phyloP scores from a whole-genome alignment of 2,888 invertebrate species.

The Heteromyza rotundicornis region DNA sequence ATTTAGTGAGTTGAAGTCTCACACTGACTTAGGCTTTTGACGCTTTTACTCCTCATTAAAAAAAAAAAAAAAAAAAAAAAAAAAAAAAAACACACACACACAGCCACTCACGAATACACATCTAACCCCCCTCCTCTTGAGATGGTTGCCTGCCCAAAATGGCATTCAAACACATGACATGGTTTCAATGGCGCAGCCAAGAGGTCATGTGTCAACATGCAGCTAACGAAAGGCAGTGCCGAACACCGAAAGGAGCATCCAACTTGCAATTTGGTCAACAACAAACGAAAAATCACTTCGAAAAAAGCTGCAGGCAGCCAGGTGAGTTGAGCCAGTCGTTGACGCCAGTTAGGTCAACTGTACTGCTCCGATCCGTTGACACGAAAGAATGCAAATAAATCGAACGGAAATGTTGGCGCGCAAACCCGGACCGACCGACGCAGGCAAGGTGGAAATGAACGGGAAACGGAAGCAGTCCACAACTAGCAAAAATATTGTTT shows the following conservation, averaged over 20 bases:
- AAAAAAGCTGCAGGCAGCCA: slow-evolving; percentile 25
- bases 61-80: no score
- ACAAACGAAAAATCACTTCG: slow-evolving; percentile 18
- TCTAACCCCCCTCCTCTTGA: no score
- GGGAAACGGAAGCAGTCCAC: neutral
- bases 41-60: no score
- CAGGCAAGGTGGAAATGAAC: neutral
- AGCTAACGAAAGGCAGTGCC: neutral
- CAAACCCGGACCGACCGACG: neutral
- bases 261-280: neutral
- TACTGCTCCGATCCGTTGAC: neutral
- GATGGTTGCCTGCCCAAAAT: no score
- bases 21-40: no score
- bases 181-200: slow-evolving; percentile 14
- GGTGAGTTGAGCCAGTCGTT: neutral
- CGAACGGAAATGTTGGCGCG: slow-evolving; percentile 48
- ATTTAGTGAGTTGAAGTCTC: no score
- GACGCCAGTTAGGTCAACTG: no score
- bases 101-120: no score
- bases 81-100: no score
- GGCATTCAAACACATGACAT: slow-evolving; percentile 12
- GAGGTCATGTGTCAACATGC: slow-evolving; percentile 13
- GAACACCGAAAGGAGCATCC: neutral
- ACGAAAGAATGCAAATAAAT: slow-evolving; percentile 46
- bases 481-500: neutral